These are phyloP conservation scores for Mus caroli DNA, from an alignment of 2,797 vertebrate species.

Conservation along the genomic window DNA sequence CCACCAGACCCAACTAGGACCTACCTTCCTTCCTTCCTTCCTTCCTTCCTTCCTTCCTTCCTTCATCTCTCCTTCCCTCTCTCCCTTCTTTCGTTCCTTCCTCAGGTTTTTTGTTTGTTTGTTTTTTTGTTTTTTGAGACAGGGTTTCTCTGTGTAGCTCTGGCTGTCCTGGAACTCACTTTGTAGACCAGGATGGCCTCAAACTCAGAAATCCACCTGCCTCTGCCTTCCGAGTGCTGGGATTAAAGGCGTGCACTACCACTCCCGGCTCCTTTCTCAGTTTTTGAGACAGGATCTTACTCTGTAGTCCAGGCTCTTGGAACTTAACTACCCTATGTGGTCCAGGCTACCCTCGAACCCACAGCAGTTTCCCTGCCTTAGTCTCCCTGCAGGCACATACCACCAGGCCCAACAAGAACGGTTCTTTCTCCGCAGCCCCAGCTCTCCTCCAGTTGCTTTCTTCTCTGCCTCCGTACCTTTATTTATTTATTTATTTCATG, in stretches of 20 bases:
- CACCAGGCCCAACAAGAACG: too few species aligned
- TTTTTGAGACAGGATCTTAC: background rate
- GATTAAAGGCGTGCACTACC: too few species aligned
- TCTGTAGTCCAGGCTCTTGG: background rate
- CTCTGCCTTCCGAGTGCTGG: too few species aligned
- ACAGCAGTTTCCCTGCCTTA: background rate
- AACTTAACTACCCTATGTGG: background rate
- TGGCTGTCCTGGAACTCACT: too few species aligned
- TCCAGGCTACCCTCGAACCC: background rate
- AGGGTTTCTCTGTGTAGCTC: background rate
- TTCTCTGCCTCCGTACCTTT: background rate
- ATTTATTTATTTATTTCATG: too few species aligned
- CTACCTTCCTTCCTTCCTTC: background rate
- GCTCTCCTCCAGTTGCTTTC: background rate
- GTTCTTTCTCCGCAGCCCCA: rapidly evolving
- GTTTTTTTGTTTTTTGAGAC: background rate
- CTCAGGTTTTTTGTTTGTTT: background rate
- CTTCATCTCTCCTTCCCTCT: too few species aligned
- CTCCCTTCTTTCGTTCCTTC: background rate
- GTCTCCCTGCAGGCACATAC: background rate
- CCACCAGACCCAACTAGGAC: background rate
- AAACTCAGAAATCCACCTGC: too few species aligned
- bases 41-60: background rate
- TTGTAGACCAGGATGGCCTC: too few species aligned
- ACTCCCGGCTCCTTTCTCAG: background rate